These are phyloP conservation scores for Lasius platythorax DNA, from an alignment of 2,888 invertebrate species.

Conservation along the genomic window DNA sequence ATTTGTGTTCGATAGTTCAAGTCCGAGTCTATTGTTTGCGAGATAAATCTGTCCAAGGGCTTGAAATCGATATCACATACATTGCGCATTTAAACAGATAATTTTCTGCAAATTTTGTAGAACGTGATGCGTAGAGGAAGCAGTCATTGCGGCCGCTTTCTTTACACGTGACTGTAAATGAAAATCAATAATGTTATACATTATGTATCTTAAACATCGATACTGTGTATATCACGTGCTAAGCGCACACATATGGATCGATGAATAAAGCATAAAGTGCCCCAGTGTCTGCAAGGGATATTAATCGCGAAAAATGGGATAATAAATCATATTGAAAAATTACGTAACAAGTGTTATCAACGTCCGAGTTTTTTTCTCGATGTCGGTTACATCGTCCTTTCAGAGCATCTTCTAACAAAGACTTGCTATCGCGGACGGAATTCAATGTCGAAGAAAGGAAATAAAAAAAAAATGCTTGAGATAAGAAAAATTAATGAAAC, in stretches of 20 bases:
- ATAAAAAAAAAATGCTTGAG: neutral
- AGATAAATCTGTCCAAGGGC: slow-evolving; percentile 3
- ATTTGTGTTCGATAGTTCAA: neutral
- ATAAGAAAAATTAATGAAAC: slow-evolving; percentile 39
- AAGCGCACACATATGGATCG: neutral
- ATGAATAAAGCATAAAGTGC: slow-evolving; percentile 29
- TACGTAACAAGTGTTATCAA: slow-evolving; percentile 32
- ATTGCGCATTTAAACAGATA: neutral
- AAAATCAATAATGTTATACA: slow-evolving; percentile 31
- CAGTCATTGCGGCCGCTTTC: neutral
- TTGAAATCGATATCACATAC: neutral
- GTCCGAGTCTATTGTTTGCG: slow-evolving; percentile 8
- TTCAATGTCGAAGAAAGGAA: slow-evolving; percentile 9
- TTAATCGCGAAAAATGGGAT: slow-evolving; percentile 14
- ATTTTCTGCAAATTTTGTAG: slow-evolving; percentile 7
- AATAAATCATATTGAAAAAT: slow-evolving; percentile 44
- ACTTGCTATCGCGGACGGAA: slow-evolving; percentile 3
- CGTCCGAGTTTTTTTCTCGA: slow-evolving; percentile 16
- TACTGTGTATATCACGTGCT: neutral
- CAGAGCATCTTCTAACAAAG: neutral
- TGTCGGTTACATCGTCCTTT: neutral
- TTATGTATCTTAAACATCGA: slow-evolving; percentile 9
- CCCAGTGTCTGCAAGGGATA: slow-evolving; percentile 25
- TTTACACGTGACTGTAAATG: slow-evolving; percentile 26
- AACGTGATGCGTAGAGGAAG: neutral